Evolutionary conservation across 2,888 invertebrate species (phyloP).

Genomic region (Chouioia cunea): DNA sequence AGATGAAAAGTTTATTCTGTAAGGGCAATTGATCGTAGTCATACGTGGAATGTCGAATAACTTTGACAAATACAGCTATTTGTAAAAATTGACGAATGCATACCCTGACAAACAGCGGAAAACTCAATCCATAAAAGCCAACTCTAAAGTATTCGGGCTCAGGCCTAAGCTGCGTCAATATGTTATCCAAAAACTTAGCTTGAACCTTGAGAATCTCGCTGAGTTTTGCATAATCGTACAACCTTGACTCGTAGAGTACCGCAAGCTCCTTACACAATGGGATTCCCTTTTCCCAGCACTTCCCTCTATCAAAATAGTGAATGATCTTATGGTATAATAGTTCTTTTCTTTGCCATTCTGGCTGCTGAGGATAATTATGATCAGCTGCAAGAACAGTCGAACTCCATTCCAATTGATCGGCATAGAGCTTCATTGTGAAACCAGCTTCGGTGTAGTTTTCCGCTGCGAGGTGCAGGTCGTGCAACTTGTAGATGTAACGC

Average conservation of each 20-base stretch:
- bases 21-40: slow-evolving; percentile 24
- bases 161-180: slow-evolving; percentile 87
- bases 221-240: slow-evolving; percentile 90
- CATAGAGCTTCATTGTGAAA: slow-evolving; percentile 93
- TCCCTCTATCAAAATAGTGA: slow-evolving; percentile 93
- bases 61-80: neutral
- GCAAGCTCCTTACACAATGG: slow-evolving; percentile 92
- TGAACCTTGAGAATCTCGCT: slow-evolving; percentile 87
- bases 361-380: slow-evolving; percentile 79
- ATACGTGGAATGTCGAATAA: neutral
- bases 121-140: slow-evolving; percentile 93
- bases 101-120: slow-evolving; percentile 95
- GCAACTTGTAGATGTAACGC: slow-evolving; percentile 94
- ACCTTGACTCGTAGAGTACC: slow-evolving; percentile 84
- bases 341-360: slow-evolving; percentile 93
- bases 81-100: neutral
- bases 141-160: slow-evolving; percentile 97
- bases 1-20: slow-evolving; percentile 94
- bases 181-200: slow-evolving; percentile 92
- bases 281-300: slow-evolving; percentile 97
- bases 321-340: slow-evolving; percentile 89
- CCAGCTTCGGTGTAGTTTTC: slow-evolving; percentile 96
- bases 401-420: slow-evolving; percentile 90
- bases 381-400: slow-evolving; percentile 76
- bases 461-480: slow-evolving; percentile 90